These are phyloP conservation scores for Bucorvus abyssinicus DNA, from an alignment of 2,797 vertebrate species.

Conservation along the genomic window DNA sequence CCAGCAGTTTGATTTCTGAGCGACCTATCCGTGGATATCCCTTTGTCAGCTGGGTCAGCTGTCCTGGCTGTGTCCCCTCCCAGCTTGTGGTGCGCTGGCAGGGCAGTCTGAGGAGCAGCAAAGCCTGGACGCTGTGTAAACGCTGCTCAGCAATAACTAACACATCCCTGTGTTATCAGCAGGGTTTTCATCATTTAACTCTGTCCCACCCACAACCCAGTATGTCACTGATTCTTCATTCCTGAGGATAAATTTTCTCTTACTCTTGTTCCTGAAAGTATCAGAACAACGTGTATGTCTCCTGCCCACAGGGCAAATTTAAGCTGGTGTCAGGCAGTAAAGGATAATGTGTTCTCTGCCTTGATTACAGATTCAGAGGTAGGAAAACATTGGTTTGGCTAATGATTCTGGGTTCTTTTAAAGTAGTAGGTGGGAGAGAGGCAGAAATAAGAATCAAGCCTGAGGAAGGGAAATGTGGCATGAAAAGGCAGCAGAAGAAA, in stretches of 20 bases:
- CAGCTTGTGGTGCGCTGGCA: accelerated
- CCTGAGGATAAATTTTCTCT: neutral
- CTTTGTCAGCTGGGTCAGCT: neutral
- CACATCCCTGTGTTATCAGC: accelerated
- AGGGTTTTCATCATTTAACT: neutral
- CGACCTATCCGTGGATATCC: neutral
- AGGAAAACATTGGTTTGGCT: neutral
- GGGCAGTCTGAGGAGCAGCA: neutral
- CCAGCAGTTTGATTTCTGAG: neutral
- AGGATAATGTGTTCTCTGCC: neutral
- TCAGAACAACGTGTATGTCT: neutral
- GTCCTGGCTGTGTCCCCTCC: neutral
- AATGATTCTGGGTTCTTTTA: neutral
- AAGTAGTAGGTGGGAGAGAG: neutral
- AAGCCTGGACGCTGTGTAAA: accelerated
- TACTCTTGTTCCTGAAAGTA: neutral
- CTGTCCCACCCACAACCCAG: neutral
- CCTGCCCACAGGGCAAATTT: neutral
- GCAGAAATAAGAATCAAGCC: neutral
- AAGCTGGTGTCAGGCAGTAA: neutral
- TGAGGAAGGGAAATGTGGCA: neutral
- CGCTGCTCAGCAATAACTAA: neutral
- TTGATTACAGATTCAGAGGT: neutral
- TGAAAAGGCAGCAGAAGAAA: neutral
- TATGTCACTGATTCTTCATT: neutral